Evolutionary conservation across 2,113 vertebrate species (phyloP).

Genomic region (Falco punctatus): DNA sequence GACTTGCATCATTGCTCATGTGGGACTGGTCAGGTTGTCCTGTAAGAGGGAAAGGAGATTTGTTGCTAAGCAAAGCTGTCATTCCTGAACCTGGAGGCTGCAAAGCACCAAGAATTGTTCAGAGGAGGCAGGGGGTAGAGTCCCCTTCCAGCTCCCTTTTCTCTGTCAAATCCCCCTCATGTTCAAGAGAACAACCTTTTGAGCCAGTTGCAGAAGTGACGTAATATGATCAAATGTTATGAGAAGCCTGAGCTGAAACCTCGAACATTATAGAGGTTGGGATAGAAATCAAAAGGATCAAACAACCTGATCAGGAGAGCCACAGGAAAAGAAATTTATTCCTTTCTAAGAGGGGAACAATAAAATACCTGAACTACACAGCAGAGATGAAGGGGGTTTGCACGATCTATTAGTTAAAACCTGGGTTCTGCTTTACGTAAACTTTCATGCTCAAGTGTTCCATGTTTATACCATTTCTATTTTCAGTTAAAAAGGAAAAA

Average conservation of each 20-base stretch:
- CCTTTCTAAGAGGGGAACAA: neutral
- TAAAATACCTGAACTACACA: neutral
- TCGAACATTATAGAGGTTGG: neutral
- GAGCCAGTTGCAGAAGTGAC: neutral
- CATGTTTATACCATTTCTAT: neutral
- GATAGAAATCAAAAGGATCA: neutral
- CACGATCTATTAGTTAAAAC: neutral
- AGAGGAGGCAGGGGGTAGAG: accelerated
- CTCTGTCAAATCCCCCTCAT: neutral
- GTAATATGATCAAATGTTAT: neutral
- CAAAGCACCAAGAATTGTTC: neutral
- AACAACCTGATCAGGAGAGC: neutral
- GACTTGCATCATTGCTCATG: neutral
- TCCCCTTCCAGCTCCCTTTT: neutral
- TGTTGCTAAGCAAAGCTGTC: neutral
- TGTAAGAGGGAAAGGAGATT: neutral
- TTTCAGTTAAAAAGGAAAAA: neutral
- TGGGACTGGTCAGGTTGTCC: neutral
- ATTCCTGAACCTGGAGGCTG: neutral
- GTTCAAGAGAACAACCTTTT: neutral
- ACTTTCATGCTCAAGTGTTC: neutral
- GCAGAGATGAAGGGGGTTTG: neutral
- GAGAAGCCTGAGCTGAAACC: neutral
- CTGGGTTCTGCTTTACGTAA: neutral
- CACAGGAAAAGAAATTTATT: neutral